Evolutionary conservation across 2,888 invertebrate species (phyloP), one percentile per base, ranked within the genome.

Genomic region (Limnephilus marmoratus): DNA sequence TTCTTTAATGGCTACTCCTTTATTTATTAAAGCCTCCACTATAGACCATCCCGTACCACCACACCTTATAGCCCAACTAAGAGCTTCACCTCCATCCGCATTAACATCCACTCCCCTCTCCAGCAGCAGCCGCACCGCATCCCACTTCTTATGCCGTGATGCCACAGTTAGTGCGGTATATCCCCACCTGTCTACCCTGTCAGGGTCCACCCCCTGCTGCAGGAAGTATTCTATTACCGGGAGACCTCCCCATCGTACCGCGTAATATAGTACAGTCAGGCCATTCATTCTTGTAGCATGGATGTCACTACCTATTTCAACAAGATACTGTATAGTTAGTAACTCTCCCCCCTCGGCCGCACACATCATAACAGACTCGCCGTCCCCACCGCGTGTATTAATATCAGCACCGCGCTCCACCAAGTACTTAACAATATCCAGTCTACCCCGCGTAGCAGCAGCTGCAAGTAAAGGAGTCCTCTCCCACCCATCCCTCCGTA

Each of bases 401-500:
- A 82, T 31, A 5, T 82, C 82, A 18, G 82, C 82, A 2, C 34
- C 34, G 31, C 18, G 31, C 82, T 34, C 82, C 34, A 29, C 82
- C 11, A 82, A 34, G 34, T 24, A 82, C 82, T 82, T 34, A 0
- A 82, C 15, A 18, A 82, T 31, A 18, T 4, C 1, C 13, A 82
- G 34, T 31, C 13, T 2, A 4, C 15, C 82, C 3, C 15, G 7
- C 34, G 2, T 0, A 34, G 2, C 3, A 34, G 34, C 18, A 12
- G 82, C 82, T 34, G 15, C 9, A 9, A 4, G 24, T 24, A 68
- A 68, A 68, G 68, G 68, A 24, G 18, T 68, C 5, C 0, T 0
- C 0, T 1, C 2, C 24, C 1, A 0, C 0, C 4, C 18, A 7
- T 24, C 68, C 18, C 68, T 18, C 24, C 5, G 24, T 24, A 5